Evolutionary conservation across 1,140 invertebrate genomes (phyloP), one percentile per base, ranked within the genome.

Genomic region (Coelopa frigida): DNA sequence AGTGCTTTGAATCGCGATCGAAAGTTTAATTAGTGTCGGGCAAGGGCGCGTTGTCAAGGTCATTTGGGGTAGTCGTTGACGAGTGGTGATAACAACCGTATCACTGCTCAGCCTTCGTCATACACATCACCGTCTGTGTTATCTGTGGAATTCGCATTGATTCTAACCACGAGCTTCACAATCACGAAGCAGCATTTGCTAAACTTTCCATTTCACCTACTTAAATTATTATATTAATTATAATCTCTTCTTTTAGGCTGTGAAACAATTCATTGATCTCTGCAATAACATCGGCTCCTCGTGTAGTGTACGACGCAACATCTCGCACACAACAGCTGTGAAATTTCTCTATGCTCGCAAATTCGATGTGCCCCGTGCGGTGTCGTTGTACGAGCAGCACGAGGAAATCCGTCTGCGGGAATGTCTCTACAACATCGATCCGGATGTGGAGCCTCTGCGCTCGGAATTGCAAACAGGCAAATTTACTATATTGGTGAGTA

Each of bases 341-440:
- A 94, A 94, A 71, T 98, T 97, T 75, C 74, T 97, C 54, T 83
- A 90, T 58, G 94, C 94, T 41, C 80, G 94, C 33, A 98, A 97
- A 73, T 98, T 96, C 70, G 92, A 97, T 70, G 84, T 95, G 21
- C 72, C 79, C 15, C 78, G 93, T 58, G 92, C 94, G 14, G 75
- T 95, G 18, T 80, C 85, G 14, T 73, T 98, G 7, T 95, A 90
- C 70, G 80, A 91, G 58, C 85, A 92, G 61, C 93, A 98, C 73
- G 88, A 96, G 73, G 82, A 82, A 22, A 94, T 86, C 4, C 77
- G 94, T 48, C 76, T 82, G 49, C 76, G 84, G 49, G 93, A 98
- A 73, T 88, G 89, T 31, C 76, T 98, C 14, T 78, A 80, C 23
- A 74, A 82, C 41, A 85, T 97, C 55, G 81, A 94, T 68, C 83